Percentiles rank a stretch among this genome's conserved stretches.
Evolutionary conservation across 1,140 invertebrate genomes (phyloP).

Genomic region (Lepidurus packardi): DNA sequence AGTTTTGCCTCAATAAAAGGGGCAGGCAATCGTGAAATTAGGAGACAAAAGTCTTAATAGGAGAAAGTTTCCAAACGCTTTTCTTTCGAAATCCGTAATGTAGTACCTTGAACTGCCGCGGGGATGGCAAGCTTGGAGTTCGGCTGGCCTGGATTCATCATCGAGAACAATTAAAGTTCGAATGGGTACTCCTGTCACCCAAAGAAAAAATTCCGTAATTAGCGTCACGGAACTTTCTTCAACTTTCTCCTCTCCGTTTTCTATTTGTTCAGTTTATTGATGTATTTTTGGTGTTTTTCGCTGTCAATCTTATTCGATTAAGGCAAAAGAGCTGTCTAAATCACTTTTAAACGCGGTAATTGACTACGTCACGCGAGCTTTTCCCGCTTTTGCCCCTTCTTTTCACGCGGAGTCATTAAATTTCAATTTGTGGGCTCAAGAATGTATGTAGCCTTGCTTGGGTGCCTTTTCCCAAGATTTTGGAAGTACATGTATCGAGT

Average conservation of each 20-base stretch:
- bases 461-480: not conserved
- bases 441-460: constrained; percentile 23
- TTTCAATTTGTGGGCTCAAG: constrained; percentile 2
- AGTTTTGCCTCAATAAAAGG: constrained; percentile 24
- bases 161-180: constrained; percentile 75
- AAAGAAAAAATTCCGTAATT: not conserved
- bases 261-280: not conserved
- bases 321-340: not conserved
- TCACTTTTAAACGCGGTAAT: no score
- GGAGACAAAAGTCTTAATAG: not conserved
- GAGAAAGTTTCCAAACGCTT: not conserved
- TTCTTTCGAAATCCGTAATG: not conserved
- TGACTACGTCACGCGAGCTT: no score
- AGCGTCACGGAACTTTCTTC: not conserved
- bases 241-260: not conserved
- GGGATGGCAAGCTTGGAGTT: constrained; percentile 82
- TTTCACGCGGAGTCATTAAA: not conserved
- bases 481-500: no score
- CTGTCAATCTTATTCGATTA: not conserved
- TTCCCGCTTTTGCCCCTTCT: no score
- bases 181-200: constrained; percentile 53
- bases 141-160: constrained; percentile 78
- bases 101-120: constrained; percentile 77
- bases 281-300: no score
- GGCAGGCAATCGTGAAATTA: not conserved